These are phyloP conservation scores for Drosophila oshimai DNA, from an alignment of 1,140 invertebrate genomes.

Conservation along the genomic window DNA sequence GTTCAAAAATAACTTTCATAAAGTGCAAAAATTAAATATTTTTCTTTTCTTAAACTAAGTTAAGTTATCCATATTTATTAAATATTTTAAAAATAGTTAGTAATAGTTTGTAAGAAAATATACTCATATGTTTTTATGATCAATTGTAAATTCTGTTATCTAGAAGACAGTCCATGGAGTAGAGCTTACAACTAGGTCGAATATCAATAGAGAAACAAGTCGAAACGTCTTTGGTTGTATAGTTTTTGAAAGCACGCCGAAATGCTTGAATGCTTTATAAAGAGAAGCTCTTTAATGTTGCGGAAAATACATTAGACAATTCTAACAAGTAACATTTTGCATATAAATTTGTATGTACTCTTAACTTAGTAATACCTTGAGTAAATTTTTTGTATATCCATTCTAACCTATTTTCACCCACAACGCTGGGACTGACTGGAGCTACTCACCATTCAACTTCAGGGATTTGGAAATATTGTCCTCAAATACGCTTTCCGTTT, in stretches of 20 bases:
- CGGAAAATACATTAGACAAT: background rate
- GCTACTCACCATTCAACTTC: constrained; percentile 25
- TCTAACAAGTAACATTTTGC: background rate
- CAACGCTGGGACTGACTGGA: constrained; percentile 8
- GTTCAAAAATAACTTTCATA: constrained; percentile 57
- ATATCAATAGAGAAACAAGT: background rate
- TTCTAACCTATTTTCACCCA: constrained; percentile 28
- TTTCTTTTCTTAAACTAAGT: constrained; percentile 10
- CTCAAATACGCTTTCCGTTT: constrained; percentile 29
- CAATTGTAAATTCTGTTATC: constrained; percentile 73
- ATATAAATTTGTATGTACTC: background rate
- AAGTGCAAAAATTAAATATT: constrained; percentile 50
- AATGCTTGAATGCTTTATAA: background rate
- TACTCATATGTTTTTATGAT: constrained; percentile 25
- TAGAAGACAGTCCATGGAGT: constrained; percentile 77
- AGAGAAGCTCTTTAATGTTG: constrained; percentile 13
- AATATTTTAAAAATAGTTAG: constrained; percentile 52
- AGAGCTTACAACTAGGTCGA: constrained; percentile 58
- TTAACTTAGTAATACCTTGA: background rate
- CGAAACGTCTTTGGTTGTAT: background rate
- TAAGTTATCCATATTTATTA: too few species aligned
- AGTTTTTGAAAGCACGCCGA: background rate
- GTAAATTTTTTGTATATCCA: constrained; percentile 9
- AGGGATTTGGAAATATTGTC: constrained; percentile 49
- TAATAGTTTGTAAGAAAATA: constrained; percentile 68